phyloP scores from a whole-genome alignment of 2,113 vertebrate genomes.

The Phaethornis superciliosus region DNA sequence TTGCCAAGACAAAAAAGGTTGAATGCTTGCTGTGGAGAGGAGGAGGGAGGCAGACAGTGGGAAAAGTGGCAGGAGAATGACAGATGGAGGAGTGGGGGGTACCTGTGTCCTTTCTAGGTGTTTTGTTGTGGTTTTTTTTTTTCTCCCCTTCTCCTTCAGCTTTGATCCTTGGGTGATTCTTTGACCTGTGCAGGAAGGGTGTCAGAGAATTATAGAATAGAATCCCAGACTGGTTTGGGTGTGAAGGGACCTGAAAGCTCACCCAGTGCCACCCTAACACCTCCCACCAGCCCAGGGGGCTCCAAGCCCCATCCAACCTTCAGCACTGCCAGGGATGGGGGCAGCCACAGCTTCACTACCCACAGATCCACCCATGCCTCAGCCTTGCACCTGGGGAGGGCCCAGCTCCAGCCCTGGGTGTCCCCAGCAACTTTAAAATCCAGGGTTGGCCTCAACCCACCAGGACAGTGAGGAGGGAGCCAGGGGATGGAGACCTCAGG shows the following conservation, averaged over 20 bases:
- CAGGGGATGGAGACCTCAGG: not conserved
- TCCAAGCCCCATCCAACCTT: too few species aligned
- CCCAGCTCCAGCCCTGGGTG: not conserved
- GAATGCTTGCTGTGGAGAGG: conserved; percentile 36
- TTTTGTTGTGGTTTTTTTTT: accelerated
- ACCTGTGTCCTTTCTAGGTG: not conserved
- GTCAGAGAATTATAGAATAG: not conserved
- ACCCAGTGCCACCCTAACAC: too few species aligned
- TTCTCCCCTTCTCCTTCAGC: not conserved
- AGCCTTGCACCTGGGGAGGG: not conserved
- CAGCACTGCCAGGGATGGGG: too few species aligned
- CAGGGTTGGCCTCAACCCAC: not conserved
- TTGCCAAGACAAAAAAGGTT: conserved; percentile 64
- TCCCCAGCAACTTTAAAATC: not conserved
- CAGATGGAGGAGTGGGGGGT: not conserved
- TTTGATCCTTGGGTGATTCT: not conserved
- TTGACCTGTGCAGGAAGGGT: not conserved
- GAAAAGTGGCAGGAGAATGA: not conserved
- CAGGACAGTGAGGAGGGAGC: accelerated
- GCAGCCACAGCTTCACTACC: not conserved
- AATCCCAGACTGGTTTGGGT: too few species aligned
- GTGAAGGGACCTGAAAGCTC: too few species aligned
- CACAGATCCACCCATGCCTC: not conserved
- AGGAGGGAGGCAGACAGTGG: not conserved
- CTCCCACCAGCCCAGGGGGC: too few species aligned